Evolutionary conservation across 2,797 vertebrate species (phyloP), one percentile per base, ranked within the genome.

Genomic region (Octomys mimax): DNA sequence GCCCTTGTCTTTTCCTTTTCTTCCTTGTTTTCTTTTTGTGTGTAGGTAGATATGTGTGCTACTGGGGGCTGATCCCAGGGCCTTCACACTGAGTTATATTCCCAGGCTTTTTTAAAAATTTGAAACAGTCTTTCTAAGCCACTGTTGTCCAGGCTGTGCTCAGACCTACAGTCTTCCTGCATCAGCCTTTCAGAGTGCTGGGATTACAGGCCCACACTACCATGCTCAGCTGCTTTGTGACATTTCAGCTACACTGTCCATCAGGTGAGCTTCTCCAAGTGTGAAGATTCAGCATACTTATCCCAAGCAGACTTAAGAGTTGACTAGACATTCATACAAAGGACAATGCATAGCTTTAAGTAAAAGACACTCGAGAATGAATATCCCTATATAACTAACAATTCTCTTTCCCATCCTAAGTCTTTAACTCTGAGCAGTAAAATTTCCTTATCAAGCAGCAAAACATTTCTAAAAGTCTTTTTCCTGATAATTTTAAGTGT

Each of bases 401-500:
- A 70, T 28, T 36, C 62, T 81, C 21, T 5, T 19, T 57, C 28
- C n/a, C 36, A 75, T 82, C 49, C 49, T 59, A 66, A 89, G 79
- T 79, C 70, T 83, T 95, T 80, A 83, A 71, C 6, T 89, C 62
- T 86, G 46, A 83, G 42, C 24, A 42, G 39, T 16, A 26, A 90
- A 73, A 28, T 78, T 68, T n/a, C 42, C 88, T 75, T 61, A 89
- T 71, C 64, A 92, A 57, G 22, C 19, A 64, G 21, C 14, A 5
- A 86, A 70, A n/a, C 62, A 36, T 87, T 62, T 83, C 91, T 83
- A 91, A 92, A 52, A 64, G 64, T 36, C 16, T 39, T 39, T 75
- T 39, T 24, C 52, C 57, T 96, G 94, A 33, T 66, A 68, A n/a
- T 92, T 91, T 83, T 36, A 71, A 85, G 52, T 78, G 86, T 82